Evolutionary conservation across 2,888 invertebrate species (phyloP), one percentile per base, ranked within the genome.

Genomic region (Selenia dentaria): DNA sequence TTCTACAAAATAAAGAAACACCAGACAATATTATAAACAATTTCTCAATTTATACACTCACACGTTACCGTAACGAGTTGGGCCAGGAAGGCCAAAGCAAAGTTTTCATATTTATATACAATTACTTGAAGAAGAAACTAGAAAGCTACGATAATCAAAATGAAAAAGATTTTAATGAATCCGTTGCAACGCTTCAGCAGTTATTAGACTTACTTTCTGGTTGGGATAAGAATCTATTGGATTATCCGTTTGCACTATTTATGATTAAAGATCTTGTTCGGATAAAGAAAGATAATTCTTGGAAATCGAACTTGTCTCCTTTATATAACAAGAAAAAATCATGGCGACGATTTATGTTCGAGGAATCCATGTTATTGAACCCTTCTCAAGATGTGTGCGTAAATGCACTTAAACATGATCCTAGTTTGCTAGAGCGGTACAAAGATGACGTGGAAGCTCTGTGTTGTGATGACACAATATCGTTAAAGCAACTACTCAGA

Each of bases 401-500:
- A n/a, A 85, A 86, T 51, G 77, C 74, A 6, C 52, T 87, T 6
- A 86, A 86, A 61, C 85, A 86, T 45, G 73, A 75, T 4, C 77
- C 84, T 6, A 51, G 52, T 25, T 52, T 85, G 32, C 53, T 86
- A 11, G 38, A 44, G 18, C 64, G 68, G 8, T 57, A 76, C 47
- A 57, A 60, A 14, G 50, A 50, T 1, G 64, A 71, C 24, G 51
- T 82, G 5, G 61, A 73, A 1, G 34, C 46, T 0, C 43, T 83
- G 11, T 61, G 67, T 18, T 51, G 46, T 20, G 57, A 68, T 35
- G 74, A 76, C 41, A 38, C 59, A 24, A 37, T 74, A 2, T 67
- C 63, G 1, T 50, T 81, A 10, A 59, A 42, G 32, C 61, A 59
- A 9, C 49, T 79, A 2, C 62, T 79, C 4, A 54, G 58, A 16